Evolutionary conservation across 1,140 invertebrate species (phyloP).

Genomic region (Lineus longissimus): DNA sequence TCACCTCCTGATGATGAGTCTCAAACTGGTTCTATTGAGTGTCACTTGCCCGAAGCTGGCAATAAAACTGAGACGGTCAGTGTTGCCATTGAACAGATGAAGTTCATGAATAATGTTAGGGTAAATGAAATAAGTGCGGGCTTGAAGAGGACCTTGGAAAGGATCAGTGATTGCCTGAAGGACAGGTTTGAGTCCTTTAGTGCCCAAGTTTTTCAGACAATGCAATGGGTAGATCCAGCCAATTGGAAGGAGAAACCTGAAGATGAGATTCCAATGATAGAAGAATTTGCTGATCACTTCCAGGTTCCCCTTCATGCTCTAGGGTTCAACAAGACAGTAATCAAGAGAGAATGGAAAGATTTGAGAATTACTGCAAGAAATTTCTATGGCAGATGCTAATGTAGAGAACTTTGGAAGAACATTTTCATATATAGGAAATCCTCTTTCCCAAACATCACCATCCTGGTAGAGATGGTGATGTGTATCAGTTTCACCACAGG

Average conservation of each 20-base stretch:
- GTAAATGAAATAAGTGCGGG: not conserved
- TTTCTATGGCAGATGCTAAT: not conserved
- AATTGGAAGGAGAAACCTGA: conserved; percentile 2
- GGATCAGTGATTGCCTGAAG: not conserved
- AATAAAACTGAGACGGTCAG: not conserved
- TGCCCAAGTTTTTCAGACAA: not conserved
- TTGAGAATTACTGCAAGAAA: not conserved
- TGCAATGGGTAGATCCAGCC: not conserved
- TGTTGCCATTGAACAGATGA: not conserved
- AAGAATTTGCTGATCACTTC: not conserved
- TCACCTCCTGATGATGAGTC: not conserved
- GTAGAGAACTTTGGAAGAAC: not conserved
- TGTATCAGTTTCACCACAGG: not conserved
- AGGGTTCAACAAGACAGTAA: not conserved
- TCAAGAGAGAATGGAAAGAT: not conserved
- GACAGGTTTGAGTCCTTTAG: not conserved
- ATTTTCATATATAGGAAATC: not conserved
- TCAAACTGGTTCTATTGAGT: not conserved
- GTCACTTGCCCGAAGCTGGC: not conserved
- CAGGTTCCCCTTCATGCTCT: not conserved
- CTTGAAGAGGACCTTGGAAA: not conserved
- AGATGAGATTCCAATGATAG: not conserved
- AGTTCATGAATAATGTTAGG: not conserved
- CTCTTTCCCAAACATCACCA: not conserved
- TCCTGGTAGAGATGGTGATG: not conserved